Base-by-base conservation (phyloP, 2,113 vertebrate species). In the Nothobranchius kuhntae region DNA sequence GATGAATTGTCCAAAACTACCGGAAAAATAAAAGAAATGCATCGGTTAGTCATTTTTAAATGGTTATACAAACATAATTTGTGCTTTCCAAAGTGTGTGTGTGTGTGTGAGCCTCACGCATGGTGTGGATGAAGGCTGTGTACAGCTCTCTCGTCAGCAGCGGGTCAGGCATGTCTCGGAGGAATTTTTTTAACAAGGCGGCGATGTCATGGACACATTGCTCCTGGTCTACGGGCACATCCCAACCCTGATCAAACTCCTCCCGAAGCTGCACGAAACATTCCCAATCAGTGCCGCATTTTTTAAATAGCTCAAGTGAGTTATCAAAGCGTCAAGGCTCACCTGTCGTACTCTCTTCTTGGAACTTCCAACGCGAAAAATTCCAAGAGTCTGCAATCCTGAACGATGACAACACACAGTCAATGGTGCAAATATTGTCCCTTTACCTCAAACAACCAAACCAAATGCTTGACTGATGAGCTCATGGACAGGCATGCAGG, bases 291-390 rank as follows among this genome's bases (percentile, higher is more conserved):
- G 61, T 60, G 36, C 12, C 45, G 1, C 35, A 30, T 14, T 14
- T 42, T 24, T 42, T 38, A 1, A 7, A 3, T 30, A 21, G 11
- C 14, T 9, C 2, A 53, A 6, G 35, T 3, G 7, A 44, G 26
- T 36, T 6, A 51, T 24, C 44, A 0, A 36, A 35, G 13, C 14
- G 26, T 48, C 51, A 44, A 21, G 8, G 4, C 45, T 87, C 92
- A 98, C 98, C 95, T 99, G 97, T 86, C 95, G 93, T 63, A 99
- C 96, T 94, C 97, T 93, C 87, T 98, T 99, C 93, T 97, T 99
- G 75, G 97, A 99, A 83, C 97, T 98, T 82, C 98, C 98, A 65
- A 99, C 94, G 80, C 98, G 93, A 90, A 99, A 99, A 88, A 99
- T 99, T 71, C 98, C 98, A 61, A 99, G 96, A 12, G 96, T 99